Conservation (phyloP, 1,140 invertebrate genomes). For the Laupala kohalensis region DNA sequence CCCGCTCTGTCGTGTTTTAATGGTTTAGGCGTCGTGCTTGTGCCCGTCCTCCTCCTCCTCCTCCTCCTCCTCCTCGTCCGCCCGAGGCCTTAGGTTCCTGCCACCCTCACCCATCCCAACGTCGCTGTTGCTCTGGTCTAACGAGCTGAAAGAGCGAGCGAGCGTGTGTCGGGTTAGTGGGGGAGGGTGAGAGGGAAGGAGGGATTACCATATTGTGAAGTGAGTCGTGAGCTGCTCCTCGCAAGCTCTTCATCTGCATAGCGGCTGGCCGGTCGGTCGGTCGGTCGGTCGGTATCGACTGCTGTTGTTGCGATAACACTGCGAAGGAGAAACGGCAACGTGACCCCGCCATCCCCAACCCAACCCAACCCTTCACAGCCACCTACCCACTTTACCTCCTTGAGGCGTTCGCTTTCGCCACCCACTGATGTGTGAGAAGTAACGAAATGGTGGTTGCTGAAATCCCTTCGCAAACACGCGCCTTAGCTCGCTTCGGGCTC, state of each 20-base stretch:
- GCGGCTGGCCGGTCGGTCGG: neutral
- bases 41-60: neutral
- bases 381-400: no score
- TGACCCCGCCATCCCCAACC: no score
- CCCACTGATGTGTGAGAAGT: no score
- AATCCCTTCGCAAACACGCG: no score
- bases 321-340: no score
- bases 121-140: neutral
- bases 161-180: no score
- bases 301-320: no score
- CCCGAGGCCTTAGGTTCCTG: neutral
- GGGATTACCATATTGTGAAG: constrained; percentile 10
- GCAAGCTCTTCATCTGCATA: constrained; percentile 1
- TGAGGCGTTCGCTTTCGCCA: no score
- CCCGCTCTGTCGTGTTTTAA: neutral
- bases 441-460: no score
- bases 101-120: neutral
- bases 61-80: neutral
- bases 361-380: neutral
- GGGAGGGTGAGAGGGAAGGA: no score
- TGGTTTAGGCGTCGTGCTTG: neutral
- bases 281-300: neutral
- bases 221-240: neutral
- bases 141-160: neutral
- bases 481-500: no score